phyloP scores from a whole-genome alignment of 2,113 vertebrate genomes.

The Oreochromis tanganicae region DNA sequence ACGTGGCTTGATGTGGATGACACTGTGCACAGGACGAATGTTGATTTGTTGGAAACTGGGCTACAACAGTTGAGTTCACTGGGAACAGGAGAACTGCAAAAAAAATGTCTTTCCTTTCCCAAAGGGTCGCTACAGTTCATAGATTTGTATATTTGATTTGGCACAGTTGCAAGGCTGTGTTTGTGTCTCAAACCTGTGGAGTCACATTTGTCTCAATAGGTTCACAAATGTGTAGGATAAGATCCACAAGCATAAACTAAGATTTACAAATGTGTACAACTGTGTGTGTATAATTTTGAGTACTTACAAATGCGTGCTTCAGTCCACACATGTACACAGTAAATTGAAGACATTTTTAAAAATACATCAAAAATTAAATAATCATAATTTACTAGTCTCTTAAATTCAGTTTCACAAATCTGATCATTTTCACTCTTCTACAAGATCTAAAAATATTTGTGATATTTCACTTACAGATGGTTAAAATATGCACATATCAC shows the following conservation, averaged over 20 bases:
- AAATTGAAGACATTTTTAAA: background rate
- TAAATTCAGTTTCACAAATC: background rate
- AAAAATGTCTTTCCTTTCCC: background rate
- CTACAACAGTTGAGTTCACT: background rate
- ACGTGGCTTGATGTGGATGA: background rate
- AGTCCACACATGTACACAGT: background rate
- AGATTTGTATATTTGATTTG: background rate
- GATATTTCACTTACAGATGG: background rate
- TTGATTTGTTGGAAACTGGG: background rate
- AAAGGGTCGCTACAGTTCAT: background rate
- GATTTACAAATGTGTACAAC: background rate
- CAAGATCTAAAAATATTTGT: background rate
- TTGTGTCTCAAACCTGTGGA: background rate
- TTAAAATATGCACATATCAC: background rate
- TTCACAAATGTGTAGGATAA: background rate
- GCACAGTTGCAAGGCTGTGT: background rate
- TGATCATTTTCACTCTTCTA: background rate
- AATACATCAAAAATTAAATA: background rate
- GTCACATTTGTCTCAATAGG: background rate
- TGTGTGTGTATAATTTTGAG: background rate
- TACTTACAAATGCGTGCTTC: background rate
- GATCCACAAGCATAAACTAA: background rate
- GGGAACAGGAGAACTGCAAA: background rate
- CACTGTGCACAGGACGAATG: background rate
- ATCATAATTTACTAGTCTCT: background rate